Evolutionary conservation across 2,888 invertebrate species (phyloP), one percentile per base, ranked within the genome.

Genomic region (Coelinius sp.): DNA sequence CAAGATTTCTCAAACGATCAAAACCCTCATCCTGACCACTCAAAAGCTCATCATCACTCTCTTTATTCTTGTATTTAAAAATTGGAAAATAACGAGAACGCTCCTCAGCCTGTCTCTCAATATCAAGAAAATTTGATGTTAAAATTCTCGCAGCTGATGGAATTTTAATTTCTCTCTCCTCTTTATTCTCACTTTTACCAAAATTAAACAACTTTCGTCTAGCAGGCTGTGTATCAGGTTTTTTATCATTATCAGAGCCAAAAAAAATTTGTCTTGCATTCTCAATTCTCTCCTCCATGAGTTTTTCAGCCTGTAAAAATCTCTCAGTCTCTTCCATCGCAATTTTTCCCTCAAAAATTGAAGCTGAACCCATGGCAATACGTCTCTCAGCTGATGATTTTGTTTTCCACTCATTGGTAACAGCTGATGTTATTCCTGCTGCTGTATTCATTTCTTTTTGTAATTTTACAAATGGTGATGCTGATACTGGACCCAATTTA

Each of bases 401-500:
- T 2, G 84, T 87, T 2, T 85, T 80, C 71, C 71, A 72, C 2
- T 72, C 68, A 20, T 71, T 62, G 20, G 38, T 5, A 0, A 38
- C 62, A 3, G 22, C 71, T 0, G 84, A 81, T 0, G 73, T 73
- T 35, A 68, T 73, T n/a, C 74, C 73, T 6, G 31, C 41, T 14
- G 73, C 35, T 41, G 62, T 17, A 8, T 86, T 85, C 6, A 88
- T 77, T 25, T 87, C 84, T 67, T 85, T 84, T 35, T 88, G 87
- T 0, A 87, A 87, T 59, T 83, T 82, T 0, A 88, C 85, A 24
- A 88, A 88, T 0, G 87, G 87, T 4, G 87, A 87, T 0, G 85
- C 85, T 0, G 87, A 86, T 3, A 87, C 87, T 0, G 87, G 87
- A 0, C 87, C 87, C 7, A 88, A 77, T 71, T 86, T 87, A 1